Base-by-base conservation (phyloP, 2,888 invertebrate species). In the Dicycla oo region DNA sequence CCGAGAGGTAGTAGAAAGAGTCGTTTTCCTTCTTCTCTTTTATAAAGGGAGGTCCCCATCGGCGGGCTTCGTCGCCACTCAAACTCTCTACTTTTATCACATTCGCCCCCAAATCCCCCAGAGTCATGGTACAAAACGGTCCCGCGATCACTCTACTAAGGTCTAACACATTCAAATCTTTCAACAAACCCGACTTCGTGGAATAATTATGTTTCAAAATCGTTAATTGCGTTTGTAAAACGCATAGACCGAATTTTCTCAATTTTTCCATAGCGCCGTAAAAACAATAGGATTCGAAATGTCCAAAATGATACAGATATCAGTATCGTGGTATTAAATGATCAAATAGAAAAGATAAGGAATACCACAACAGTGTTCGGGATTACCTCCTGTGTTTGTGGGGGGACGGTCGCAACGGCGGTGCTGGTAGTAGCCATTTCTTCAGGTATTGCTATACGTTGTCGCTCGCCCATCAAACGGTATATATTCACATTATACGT, bases 1-100 rank as follows among this genome's bases (percentile, higher is more conserved):
- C 96, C n/a, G 98, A 96, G 34, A 98, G 91, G 91, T 98, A 99
- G 89, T 99, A 99, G 69, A 97, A 97, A 0, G 98, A 96, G 86
- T 98, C 73, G 0, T 74, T 78, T 40, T 78, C 98, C 3, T 96
- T 96, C 58, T 96, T 95, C 38, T 97, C 95, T 10, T 97, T 85
- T 3, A 97, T 90, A 89, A 98, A 99, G 0, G 99, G 99, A 0
- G 99, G 99, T 0, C 99, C 99, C 99, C 99, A 99, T 78, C 97
- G 97, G 64, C 99, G 96, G 0, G 98, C 97, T 88, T 99, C 99
- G 91, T 99, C 99, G 3, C 94, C 94, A 0, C 96, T 97, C 0
- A 99, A 98, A 83, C 97, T 97, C 91, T 99, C 99, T 53, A 99
- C 97, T 96, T 99, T 99, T 62, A 99, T 97, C 1, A 99, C 97